Conservation (phyloP, 2,113 vertebrate species). For the Panthera tigris region DNA sequence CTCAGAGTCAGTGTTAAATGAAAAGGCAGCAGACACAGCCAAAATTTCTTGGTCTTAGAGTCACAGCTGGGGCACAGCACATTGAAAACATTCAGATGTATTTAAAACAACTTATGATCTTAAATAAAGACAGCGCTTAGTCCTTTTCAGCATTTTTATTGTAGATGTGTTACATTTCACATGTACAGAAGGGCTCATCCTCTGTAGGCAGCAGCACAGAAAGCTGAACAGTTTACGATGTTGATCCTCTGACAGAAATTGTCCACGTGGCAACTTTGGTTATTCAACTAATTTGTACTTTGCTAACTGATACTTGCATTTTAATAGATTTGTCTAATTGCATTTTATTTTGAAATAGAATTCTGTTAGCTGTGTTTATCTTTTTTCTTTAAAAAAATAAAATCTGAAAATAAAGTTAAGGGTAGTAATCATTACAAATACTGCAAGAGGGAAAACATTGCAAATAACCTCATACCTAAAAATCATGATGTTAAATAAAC, state of each 20-base stretch:
- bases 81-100: not conserved
- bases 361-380: not conserved
- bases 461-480: not conserved
- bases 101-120: not conserved
- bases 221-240: not conserved
- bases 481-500: not conserved
- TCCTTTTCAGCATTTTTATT: not conserved
- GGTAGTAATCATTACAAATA: not conserved
- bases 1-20: not conserved
- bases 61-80: not conserved
- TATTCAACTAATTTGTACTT: not conserved
- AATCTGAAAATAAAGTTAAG: not conserved
- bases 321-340: not conserved
- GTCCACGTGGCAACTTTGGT: not conserved
- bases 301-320: not conserved
- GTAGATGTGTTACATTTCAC: not conserved
- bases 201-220: not conserved
- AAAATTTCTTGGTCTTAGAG: not conserved
- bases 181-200: not conserved
- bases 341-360: constrained; percentile 2
- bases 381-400: constrained; percentile 7
- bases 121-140: not conserved
- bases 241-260: not conserved
- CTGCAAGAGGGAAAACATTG: not conserved
- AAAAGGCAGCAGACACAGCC: not conserved